Evolutionary conservation across 53 echinoderm and acorn worm genomes (phyloP).

Genomic region (Paelopatides confundens): DNA sequence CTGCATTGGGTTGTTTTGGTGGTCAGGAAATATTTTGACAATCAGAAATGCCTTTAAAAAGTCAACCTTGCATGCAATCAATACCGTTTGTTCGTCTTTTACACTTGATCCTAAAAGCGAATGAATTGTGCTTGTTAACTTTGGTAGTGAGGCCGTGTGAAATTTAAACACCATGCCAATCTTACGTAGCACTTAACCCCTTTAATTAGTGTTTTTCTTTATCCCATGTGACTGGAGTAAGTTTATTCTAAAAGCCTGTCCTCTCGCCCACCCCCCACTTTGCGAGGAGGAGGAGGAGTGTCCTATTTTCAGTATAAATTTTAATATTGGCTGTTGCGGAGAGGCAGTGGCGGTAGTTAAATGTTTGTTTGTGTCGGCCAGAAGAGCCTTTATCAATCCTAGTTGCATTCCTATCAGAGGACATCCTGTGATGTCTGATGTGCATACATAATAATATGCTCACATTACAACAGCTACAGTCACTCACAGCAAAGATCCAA

Average conservation of each 20-base stretch:
- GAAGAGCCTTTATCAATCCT: background rate
- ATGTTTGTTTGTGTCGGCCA: background rate
- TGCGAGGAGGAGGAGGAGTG: too few species aligned
- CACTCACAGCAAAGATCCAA: background rate
- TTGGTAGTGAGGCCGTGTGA: too few species aligned
- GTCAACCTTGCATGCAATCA: too few species aligned
- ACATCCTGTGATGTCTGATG: constrained; percentile 1
- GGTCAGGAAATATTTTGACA: too few species aligned
- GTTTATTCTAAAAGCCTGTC: background rate
- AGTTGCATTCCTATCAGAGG: background rate
- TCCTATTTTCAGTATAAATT: background rate
- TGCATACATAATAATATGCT: constrained; percentile 32
- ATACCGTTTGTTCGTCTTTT: too few species aligned
- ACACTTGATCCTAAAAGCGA: too few species aligned
- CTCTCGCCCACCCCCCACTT: background rate
- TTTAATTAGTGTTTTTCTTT: too few species aligned
- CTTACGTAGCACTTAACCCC: too few species aligned
- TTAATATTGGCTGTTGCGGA: background rate
- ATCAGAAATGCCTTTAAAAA: too few species aligned
- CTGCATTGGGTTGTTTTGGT: too few species aligned
- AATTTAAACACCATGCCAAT: too few species aligned
- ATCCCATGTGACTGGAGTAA: background rate
- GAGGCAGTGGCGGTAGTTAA: background rate
- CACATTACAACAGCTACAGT: constrained; percentile 27
- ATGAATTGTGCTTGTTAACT: too few species aligned